Conservation (phyloP, 2,797 vertebrate species). For the Corythornis leucogaster region DNA sequence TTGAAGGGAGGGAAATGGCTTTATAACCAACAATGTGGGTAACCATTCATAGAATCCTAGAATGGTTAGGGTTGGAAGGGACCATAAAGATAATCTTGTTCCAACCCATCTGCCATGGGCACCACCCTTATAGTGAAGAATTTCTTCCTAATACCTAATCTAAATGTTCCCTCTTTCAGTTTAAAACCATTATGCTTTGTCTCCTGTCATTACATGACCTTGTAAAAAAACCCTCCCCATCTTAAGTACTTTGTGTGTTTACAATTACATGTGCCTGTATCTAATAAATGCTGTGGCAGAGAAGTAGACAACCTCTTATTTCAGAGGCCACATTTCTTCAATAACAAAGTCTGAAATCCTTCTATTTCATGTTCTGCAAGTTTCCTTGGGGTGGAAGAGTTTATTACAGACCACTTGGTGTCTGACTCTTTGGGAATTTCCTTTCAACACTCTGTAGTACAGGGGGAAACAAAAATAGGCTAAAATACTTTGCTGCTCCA, state of each 20-base stretch:
- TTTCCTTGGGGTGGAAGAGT: background rate
- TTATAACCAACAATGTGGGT: background rate
- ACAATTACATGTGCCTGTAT: background rate
- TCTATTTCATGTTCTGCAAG: background rate
- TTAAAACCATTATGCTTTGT: background rate
- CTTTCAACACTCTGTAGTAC: background rate
- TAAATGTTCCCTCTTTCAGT: background rate
- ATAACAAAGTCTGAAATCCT: background rate
- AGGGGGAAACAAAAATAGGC: background rate
- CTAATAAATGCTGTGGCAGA: background rate
- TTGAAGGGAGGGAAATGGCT: background rate
- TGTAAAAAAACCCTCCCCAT: background rate
- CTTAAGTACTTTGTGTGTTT: background rate
- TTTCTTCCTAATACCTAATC: background rate
- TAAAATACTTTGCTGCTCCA: background rate
- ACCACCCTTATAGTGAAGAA: background rate
- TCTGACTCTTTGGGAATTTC: background rate
- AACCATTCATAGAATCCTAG: accelerated
- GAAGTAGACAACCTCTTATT: background rate
- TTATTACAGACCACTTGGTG: background rate
- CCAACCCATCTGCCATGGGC: background rate
- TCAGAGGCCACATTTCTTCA: background rate
- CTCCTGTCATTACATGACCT: background rate
- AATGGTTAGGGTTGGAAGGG: background rate
- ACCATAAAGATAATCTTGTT: background rate